Conservation (phyloP, 1,140 invertebrate genomes). For the Trachymyrmex cornetzi region DNA sequence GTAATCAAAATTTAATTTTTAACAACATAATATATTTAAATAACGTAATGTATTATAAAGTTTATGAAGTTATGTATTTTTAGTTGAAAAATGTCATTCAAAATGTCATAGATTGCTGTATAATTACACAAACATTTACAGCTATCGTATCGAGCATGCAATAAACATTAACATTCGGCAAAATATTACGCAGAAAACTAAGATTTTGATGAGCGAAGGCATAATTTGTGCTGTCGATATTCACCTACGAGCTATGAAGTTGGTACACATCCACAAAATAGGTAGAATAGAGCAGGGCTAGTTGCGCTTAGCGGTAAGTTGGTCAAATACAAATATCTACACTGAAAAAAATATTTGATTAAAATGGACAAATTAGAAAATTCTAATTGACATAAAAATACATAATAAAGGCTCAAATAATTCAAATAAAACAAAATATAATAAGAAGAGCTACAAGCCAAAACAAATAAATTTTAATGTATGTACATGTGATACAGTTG, state of each 20-base stretch:
- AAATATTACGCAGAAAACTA: background rate
- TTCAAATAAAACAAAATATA: too few species aligned
- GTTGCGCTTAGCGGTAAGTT: too few species aligned
- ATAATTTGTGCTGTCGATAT: conserved; percentile 19
- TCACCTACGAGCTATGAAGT: conserved; percentile 37
- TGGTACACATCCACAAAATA: background rate
- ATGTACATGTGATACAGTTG: too few species aligned
- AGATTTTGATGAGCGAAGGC: background rate
- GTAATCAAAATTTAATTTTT: background rate
- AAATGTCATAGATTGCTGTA: background rate
- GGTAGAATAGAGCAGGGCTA: background rate
- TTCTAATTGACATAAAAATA: too few species aligned
- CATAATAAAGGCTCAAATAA: too few species aligned
- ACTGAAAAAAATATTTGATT: background rate
- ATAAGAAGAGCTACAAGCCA: too few species aligned
- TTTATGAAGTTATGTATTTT: too few species aligned
- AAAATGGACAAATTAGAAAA: too few species aligned
- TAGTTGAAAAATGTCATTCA: too few species aligned
- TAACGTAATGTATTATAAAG: too few species aligned
- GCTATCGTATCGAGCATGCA: conserved; percentile 28
- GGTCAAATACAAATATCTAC: background rate
- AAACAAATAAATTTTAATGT: too few species aligned
- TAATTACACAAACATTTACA: conserved; percentile 21
- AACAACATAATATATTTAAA: background rate
- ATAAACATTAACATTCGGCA: background rate